phyloP scores from a whole-genome alignment of 2,113 vertebrate species.

The Tragelaphus strepsiceros region DNA sequence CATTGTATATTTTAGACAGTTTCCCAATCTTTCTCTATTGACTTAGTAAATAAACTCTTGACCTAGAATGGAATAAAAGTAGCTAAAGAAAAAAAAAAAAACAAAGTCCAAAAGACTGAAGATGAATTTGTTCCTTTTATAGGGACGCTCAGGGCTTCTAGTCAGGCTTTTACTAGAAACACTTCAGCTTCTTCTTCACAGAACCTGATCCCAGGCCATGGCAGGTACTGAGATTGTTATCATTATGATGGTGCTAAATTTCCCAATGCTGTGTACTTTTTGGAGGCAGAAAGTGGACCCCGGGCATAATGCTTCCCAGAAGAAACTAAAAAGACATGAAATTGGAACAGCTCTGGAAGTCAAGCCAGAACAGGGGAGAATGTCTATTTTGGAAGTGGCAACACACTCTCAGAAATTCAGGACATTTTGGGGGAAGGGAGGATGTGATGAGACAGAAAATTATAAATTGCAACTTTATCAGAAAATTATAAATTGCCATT shows the following conservation, averaged over 20 bases:
- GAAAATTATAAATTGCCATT: background rate
- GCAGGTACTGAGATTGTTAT: background rate
- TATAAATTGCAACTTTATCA: background rate
- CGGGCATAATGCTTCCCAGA: background rate
- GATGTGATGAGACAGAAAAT: slow-evolving; percentile 17
- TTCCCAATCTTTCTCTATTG: background rate
- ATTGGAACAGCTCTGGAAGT: background rate
- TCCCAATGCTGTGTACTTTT: background rate
- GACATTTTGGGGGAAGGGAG: background rate
- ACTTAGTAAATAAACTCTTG: slow-evolving; percentile 37
- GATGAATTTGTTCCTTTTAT: background rate
- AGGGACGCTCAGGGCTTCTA: background rate
- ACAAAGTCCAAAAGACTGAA: background rate
- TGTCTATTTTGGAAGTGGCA: background rate
- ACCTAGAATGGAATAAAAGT: slow-evolving; percentile 20
- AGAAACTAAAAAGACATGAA: slow-evolving; percentile 29
- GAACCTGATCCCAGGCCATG: background rate
- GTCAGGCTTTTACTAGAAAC: background rate
- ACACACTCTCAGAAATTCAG: background rate
- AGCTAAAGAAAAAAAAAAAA: background rate
- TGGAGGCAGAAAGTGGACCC: background rate
- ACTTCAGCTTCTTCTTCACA: background rate
- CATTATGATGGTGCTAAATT: background rate
- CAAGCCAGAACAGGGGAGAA: background rate
- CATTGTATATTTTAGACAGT: background rate